These are phyloP conservation scores for Tachina grossa DNA, from an alignment of 2,888 invertebrate species.

Conservation along the genomic window DNA sequence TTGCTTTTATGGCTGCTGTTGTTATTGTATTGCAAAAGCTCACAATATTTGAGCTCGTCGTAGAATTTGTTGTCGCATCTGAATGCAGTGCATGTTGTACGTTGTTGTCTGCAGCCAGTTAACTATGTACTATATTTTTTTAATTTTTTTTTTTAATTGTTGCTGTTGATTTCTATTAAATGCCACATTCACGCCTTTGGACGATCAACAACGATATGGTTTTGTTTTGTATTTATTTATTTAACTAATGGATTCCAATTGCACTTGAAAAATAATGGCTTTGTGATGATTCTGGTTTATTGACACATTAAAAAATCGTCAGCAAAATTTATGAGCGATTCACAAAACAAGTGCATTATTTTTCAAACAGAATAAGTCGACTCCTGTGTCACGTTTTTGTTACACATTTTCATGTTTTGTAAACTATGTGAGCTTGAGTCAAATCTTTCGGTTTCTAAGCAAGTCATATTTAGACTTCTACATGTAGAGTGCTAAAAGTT, in stretches of 20 bases:
- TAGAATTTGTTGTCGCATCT: conserved; percentile 61
- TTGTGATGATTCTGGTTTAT: conserved; percentile 63
- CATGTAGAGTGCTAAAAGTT: conserved; percentile 17
- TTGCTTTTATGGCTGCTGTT: conserved; percentile 48
- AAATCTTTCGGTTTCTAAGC: neutral
- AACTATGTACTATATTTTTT: conserved; percentile 6
- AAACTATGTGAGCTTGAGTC: neutral
- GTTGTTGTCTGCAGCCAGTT: conserved; percentile 37
- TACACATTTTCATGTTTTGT: neutral
- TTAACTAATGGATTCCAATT: conserved; percentile 66
- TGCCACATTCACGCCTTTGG: conserved; percentile 62
- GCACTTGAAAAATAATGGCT: conserved; percentile 66
- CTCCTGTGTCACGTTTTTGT: neutral
- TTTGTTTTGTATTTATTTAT: neutral
- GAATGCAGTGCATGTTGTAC: conserved; percentile 53
- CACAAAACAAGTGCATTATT: conserved; percentile 25
- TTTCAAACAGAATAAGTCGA: conserved; percentile 11
- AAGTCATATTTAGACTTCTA: neutral
- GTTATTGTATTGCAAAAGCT: conserved; percentile 42
- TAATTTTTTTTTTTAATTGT: conserved; percentile 14
- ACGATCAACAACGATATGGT: conserved; percentile 45
- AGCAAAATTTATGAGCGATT: conserved; percentile 48
- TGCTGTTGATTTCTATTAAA: conserved; percentile 55
- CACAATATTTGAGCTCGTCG: conserved; percentile 9
- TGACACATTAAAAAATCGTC: conserved; percentile 56